These are phyloP conservation scores for Limosa lapponica DNA, from an alignment of 2,797 vertebrate species.

Conservation along the genomic window DNA sequence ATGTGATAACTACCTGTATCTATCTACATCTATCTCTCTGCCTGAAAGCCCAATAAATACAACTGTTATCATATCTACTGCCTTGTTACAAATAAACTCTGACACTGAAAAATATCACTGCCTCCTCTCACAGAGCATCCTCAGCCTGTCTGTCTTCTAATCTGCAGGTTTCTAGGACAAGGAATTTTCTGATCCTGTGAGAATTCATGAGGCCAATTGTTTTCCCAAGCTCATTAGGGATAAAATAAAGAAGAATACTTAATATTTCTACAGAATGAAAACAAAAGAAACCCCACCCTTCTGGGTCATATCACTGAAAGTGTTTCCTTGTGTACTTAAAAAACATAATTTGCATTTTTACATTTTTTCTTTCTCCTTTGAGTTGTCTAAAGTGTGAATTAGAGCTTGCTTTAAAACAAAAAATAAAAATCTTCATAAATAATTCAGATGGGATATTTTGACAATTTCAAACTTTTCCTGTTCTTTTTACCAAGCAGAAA, in stretches of 20 bases:
- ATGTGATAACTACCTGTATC: constrained; percentile 15
- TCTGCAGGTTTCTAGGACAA: neutral
- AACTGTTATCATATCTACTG: constrained; percentile 12
- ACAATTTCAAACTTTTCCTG: neutral
- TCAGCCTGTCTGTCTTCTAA: neutral
- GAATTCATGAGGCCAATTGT: neutral
- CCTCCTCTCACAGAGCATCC: neutral
- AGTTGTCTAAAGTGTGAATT: neutral
- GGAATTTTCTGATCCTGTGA: constrained; percentile 13
- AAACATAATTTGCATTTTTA: neutral
- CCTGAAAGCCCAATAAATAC: constrained; percentile 47
- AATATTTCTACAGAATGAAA: neutral
- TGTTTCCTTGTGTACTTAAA: neutral
- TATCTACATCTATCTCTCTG: constrained; percentile 20
- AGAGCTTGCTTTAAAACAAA: neutral
- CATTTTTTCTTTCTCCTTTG: neutral
- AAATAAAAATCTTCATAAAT: neutral
- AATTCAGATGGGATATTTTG: constrained; percentile 45
- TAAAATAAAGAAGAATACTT: neutral
- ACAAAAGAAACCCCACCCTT: neutral
- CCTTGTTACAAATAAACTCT: constrained; percentile 37
- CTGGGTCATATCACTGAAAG: neutral
- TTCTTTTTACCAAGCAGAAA: constrained; percentile 19
- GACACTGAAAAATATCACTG: constrained; percentile 22
- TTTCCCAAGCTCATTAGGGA: neutral